Evolutionary conservation across 1,140 invertebrate species (phyloP), one percentile per base, ranked within the genome.

Genomic region (Trachymyrmex septentrionalis): DNA sequence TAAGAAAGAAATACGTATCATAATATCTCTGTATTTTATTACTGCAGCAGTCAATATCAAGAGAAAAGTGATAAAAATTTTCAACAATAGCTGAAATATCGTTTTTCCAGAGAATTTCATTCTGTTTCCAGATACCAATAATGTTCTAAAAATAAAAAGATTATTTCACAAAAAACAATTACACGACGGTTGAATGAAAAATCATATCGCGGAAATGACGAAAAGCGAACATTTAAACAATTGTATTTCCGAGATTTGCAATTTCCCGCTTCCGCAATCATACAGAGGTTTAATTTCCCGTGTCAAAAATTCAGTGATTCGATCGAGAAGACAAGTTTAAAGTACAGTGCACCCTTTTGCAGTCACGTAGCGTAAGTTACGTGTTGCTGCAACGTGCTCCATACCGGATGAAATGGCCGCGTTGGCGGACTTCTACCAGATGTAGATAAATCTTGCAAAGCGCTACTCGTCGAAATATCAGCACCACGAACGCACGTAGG

Each of bases 361-460:
- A 75, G 69, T 73, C 80, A 84, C 55, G 69, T 82, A 59, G 24
- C 34, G 55, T 63, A 48, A 75, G 80, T 84, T 84, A 84, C 66
- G 50, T 81, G 78, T 71, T 48, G 78, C 21, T 44, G 53, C 24
- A 48, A 34, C 63, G n/a, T 57, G n/a, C 30, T n/a, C n/a, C 27
- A 16, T n/a, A 10, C 34, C 12, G 67, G 57, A 84, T 84, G 69
- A 61, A 73, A 84, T 57, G 55, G 27, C 66, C 21, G 38, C 24
- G 24, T 72, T 48, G 64, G 77, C 77, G 19, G 38, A 44, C 27
- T 59, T 61, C 38, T 63, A 73, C 55, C 67, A 75, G 69, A 84
- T 84, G 80, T 50, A 73, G 80, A 84, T 84, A 73, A 84, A 84
- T 84, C 80, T 84, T 84, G 80, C 80, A 73, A 63, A 73, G 24